phyloP scores from a whole-genome alignment of 1,140 invertebrate species.

The Rhopalosiphum padi region DNA sequence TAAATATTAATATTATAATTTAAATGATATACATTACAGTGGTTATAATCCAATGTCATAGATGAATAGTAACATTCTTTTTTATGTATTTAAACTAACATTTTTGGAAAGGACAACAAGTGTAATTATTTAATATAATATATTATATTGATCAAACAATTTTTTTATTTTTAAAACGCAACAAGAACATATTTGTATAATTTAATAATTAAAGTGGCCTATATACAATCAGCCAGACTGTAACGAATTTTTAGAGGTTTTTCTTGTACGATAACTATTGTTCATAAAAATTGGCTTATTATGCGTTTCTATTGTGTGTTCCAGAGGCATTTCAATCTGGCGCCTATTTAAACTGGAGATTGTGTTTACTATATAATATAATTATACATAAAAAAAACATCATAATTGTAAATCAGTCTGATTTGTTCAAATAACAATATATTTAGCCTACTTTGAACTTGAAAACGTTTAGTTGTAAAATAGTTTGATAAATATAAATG shows the following conservation, averaged over 20 bases:
- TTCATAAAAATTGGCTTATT: constrained; percentile 18
- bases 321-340: constrained; percentile 12
- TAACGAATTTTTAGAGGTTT: constrained; percentile 37
- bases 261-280: constrained; percentile 19
- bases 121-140: neutral
- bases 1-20: neutral
- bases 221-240: neutral
- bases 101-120: constrained; percentile 8
- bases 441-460: neutral
- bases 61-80: neutral
- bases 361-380: neutral
- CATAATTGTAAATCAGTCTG: neutral
- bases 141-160: neutral
- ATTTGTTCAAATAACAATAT: neutral
- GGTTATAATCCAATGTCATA: neutral
- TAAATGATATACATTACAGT: neutral
- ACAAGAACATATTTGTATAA: neutral
- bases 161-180: neutral
- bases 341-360: neutral
- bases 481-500: neutral
- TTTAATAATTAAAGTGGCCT: constrained; percentile 9
- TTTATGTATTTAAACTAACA: neutral
- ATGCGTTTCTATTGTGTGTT: neutral
- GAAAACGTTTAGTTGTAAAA: neutral
- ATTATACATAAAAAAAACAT: neutral